These are phyloP conservation scores for Etia nguti DNA, from an alignment of 2,113 vertebrate species.

Conservation along the genomic window DNA sequence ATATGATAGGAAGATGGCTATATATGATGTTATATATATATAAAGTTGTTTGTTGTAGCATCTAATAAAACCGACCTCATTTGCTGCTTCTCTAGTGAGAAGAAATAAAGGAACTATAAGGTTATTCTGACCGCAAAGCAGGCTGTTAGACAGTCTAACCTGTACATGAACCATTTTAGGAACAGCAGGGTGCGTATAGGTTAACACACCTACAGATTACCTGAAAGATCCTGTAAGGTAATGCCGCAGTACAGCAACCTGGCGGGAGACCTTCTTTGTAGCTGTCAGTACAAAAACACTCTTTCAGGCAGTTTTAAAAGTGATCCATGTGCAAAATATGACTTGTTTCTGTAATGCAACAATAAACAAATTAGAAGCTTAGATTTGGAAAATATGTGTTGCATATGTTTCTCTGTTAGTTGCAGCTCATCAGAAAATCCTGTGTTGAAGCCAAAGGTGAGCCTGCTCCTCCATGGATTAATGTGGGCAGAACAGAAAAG, in stretches of 20 bases:
- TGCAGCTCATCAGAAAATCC: not conserved
- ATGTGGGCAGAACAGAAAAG: not conserved
- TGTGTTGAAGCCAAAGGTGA: constrained; percentile 18
- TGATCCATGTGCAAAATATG: not conserved
- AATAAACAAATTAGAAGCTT: not conserved
- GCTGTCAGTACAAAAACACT: not conserved
- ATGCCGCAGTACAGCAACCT: not conserved
- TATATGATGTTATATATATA: not conserved
- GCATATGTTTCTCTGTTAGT: not conserved
- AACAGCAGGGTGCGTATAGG: not conserved
- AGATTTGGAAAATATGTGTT: not conserved
- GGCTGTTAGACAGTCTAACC: constrained; percentile 33
- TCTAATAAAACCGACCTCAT: constrained; percentile 33
- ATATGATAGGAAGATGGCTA: constrained; percentile 12
- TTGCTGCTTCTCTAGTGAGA: constrained; percentile 10
- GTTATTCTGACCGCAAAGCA: constrained; percentile 24
- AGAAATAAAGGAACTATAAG: constrained; percentile 29
- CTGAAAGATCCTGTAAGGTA: not conserved
- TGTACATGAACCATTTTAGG: constrained; percentile 38
- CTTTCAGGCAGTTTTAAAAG: not conserved
- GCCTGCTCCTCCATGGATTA: constrained; percentile 9
- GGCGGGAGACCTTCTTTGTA: not conserved
- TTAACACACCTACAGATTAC: not conserved
- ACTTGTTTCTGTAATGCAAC: not conserved
- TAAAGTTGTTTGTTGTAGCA: constrained; percentile 27